Base-by-base conservation (phyloP, 2,113 vertebrate species). In the Athene cunicularia region DNA sequence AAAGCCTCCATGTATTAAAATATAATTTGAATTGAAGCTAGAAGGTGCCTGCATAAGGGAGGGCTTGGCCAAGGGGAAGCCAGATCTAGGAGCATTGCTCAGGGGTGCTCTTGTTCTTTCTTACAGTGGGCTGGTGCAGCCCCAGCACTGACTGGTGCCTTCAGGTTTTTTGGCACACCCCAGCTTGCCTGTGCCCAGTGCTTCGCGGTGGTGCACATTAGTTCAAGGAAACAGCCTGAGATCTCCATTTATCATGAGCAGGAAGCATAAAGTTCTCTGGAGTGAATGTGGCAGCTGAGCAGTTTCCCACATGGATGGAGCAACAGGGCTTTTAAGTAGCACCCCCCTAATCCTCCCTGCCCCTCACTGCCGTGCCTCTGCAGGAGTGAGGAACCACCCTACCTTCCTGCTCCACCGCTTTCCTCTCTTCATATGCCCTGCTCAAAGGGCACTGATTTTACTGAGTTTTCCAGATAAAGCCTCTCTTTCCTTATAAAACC, bases 201-300 rank as follows among this genome's bases (percentile, higher is more conserved):
- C 62, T 86, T 92, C 67, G 35, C 60, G 1, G 1, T 35, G 33
- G 21, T n/a, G 27, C 58, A 28, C 22, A 12, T 71, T 15, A 39
- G 63, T 55, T 17, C 21, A 55, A 20, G 11, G 32, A 87, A 88
- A 45, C 24, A 68, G 28, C 37, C 52, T 9, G 72, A 83, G 28
- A 84, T 33, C 9, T 75, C n/a, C 1, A 5, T 32, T 82, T 71
- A 7, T 27, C 41, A 18, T 0, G 1, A 22, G 28, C 19, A 45
- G n/a, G n/a, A 22, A 72, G 22, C 41, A 75, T 56, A 50, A 75
- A 86, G 28, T 15, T 20, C 68, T 56, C 2, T 2, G n/a, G 39
- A 62, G 33, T 37, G 30, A 49, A 24, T 28, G 24, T 71, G 14
- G n/a, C 0, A 3, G 32, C n/a, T 52, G 37, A 94, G 33, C 35